Percentiles rank a stretch among this genome's conserved stretches.
Evolutionary conservation across 2,888 invertebrate genomes (phyloP).

Genomic region (Vannuccia rotundouncinata): DNA sequence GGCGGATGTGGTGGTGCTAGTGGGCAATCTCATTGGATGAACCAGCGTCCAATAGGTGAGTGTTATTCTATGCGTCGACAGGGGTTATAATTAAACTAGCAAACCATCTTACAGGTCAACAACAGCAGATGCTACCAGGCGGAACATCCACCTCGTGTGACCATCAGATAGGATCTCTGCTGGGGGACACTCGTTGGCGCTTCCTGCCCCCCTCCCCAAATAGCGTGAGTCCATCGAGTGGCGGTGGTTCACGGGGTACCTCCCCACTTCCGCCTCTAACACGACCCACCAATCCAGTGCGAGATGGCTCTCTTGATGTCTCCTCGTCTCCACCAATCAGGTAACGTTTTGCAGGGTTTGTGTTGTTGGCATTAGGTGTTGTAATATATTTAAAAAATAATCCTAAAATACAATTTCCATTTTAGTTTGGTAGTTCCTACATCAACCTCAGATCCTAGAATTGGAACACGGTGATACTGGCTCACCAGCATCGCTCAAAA

Average conservation of each 20-base stretch:
- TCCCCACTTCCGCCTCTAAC: neutral
- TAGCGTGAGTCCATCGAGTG: neutral
- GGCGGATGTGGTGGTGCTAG: neutral
- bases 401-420: no score
- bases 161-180: neutral
- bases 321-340: conserved; percentile 2
- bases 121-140: neutral
- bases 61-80: no score
- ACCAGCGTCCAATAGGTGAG: neutral
- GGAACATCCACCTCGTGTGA: neutral
- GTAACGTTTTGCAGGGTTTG: neutral
- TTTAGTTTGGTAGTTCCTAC: no score
- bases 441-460: no score
- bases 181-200: conserved; percentile 1
- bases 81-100: no score
- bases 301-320: neutral
- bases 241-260: neutral
- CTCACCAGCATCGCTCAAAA: no score
- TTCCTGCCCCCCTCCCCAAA: neutral
- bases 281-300: neutral
- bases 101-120: neutral
- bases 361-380: no score
- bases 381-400: no score
- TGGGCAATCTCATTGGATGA: neutral
- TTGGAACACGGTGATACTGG: no score